Base-by-base conservation (phyloP, 2,113 vertebrate genomes). In the Gallinago jamesoni region DNA sequence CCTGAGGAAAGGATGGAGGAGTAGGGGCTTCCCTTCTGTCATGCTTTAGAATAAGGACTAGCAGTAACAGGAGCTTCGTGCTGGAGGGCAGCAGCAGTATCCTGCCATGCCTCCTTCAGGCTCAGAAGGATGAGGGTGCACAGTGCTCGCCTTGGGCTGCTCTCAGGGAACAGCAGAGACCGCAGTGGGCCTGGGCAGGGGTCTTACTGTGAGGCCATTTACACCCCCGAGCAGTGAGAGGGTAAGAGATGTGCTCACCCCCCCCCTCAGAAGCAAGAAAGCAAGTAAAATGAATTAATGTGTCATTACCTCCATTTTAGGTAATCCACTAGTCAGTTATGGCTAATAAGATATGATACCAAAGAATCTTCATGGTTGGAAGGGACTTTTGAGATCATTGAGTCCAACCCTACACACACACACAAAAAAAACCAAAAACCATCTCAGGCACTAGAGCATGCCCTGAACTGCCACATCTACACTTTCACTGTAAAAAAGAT, bases 91-190 rank as follows among this genome's bases (percentile, higher is more conserved):
- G 28, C 23, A 43, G 24, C 25, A 20, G 2, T 41, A 53, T 67
- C 22, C 0, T 1, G 12, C n/a, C 41, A 57, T 45, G 7, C 45
- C 50, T 47, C 16, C 31, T 47, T 70, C 48, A 57, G n/a, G 12
- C 23, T 41, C 56, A 63, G 56, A 74, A 64, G 48, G 62, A 70
- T 6, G 31, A 43, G 7, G 24, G 22, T 41, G 12, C 43, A 43
- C 43, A 15, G 17, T 18, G 20, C 6, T 77, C 0, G 0, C 9
- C 25, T 39, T 64, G 1, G 1, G 50, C 33, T 39, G 21, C 21
- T 27, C 12, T 41, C 16, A 14, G 17, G 0, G 1, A 50, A 30
- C 31, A 63, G 28, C 7, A 4, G 23, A 0, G 4, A 17, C 19
- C 14, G 24, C 60, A 28, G 39, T 0, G 1, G 23, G 16, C 7